These are phyloP conservation scores for Altica lythri DNA, from an alignment of 2,888 invertebrate species.

Conservation along the genomic window DNA sequence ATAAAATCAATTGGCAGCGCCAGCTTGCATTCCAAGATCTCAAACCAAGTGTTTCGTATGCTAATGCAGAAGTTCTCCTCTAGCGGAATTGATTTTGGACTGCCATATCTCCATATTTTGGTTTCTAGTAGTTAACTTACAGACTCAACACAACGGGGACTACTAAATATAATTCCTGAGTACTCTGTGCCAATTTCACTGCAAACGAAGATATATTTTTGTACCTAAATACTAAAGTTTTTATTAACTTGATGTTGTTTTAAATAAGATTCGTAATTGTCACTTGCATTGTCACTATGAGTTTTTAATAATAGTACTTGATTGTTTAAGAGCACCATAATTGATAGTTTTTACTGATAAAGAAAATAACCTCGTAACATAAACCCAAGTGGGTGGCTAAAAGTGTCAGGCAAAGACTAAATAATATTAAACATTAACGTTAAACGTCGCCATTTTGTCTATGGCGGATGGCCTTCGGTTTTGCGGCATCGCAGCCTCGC, in stretches of 20 bases:
- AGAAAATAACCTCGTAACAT: too few relatives aligned
- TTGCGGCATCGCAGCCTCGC: too few relatives aligned
- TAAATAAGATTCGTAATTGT: conserved; percentile 58
- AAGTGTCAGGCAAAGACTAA: too few relatives aligned
- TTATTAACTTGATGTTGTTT: conserved; percentile 58
- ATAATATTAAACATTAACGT: too few relatives aligned
- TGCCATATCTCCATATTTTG: conserved; percentile 38
- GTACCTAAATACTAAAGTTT: conserved; percentile 61
- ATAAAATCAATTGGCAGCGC: conserved; percentile 62
- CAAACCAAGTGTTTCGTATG: conserved; percentile 56
- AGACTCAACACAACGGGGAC: conserved; percentile 63
- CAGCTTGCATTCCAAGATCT: conserved; percentile 60
- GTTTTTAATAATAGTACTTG: conserved; percentile 52
- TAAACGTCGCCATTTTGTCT: too few relatives aligned
- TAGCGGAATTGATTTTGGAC: conserved; percentile 48
- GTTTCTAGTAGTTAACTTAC: conserved; percentile 51
- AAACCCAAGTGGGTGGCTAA: too few relatives aligned
- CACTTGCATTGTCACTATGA: conserved; percentile 49
- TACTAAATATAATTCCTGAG: conserved; percentile 62
- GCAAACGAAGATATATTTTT: conserved; percentile 57
- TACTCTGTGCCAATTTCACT: conserved; percentile 55
- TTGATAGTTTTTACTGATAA: conserved; percentile 5
- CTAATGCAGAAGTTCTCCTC: conserved; percentile 62
- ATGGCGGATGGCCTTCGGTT: too few relatives aligned
- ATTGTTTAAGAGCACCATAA: conserved; percentile 42